Conservation (phyloP, 92 coral and sea anemone species). For the Montipora capitata region DNA sequence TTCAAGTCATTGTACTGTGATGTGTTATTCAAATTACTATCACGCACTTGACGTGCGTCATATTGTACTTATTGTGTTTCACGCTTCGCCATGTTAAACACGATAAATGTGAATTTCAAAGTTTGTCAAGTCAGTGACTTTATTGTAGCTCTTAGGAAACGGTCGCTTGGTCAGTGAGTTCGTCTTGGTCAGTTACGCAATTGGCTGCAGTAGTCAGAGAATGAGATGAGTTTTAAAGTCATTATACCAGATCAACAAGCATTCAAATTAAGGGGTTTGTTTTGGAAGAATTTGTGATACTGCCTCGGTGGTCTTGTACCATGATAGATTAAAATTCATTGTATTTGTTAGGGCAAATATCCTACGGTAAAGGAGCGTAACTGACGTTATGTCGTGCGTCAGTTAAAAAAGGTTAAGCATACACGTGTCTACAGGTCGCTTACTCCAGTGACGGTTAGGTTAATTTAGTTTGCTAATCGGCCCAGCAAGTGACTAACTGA, state of each 20-base stretch:
- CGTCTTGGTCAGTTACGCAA: too few species aligned
- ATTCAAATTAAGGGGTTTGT: neutral
- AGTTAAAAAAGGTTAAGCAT: neutral
- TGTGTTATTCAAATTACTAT: conserved; percentile 7
- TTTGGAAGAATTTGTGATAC: neutral
- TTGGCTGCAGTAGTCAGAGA: too few species aligned
- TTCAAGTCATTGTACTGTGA: neutral
- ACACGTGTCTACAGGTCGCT: too few species aligned
- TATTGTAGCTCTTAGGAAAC: neutral
- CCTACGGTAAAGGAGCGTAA: neutral
- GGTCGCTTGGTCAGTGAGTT: too few species aligned
- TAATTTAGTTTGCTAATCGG: too few species aligned
- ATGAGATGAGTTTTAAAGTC: too few species aligned
- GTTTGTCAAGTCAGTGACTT: neutral
- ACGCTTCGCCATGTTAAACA: neutral
- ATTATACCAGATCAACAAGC: too few species aligned
- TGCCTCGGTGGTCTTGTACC: neutral
- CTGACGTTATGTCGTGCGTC: neutral
- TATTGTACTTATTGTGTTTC: neutral
- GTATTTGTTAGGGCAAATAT: neutral
- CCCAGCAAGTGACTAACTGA: too few species aligned
- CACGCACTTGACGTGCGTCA: neutral
- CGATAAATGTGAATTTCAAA: neutral
- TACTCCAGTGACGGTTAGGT: too few species aligned
- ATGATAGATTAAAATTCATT: neutral